Evolutionary conservation across 2,888 invertebrate species (phyloP).

Genomic region (Polydrusus pterygomalis): DNA sequence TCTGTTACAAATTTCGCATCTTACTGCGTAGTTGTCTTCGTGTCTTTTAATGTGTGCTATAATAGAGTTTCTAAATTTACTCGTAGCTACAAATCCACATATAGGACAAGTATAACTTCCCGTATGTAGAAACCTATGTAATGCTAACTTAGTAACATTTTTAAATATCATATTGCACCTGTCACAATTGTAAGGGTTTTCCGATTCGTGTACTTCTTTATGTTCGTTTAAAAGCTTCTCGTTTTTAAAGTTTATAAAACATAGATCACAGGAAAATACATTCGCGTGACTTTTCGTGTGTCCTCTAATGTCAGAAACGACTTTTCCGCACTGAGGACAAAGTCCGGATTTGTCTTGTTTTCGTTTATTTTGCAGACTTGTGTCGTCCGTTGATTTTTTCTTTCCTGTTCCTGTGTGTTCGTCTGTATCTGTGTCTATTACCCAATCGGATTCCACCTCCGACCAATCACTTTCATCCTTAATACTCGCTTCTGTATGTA

Average conservation of each 20-base stretch:
- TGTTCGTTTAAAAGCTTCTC: conserved; percentile 61
- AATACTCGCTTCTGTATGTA: not conserved
- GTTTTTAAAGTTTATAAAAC: conserved; percentile 55
- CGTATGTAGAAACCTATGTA: conserved; percentile 59
- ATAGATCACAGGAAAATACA: conserved; percentile 52
- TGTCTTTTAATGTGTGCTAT: conserved; percentile 61
- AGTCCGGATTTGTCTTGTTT: conserved; percentile 50
- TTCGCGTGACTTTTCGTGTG: conserved; percentile 52
- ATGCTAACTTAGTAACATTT: conserved; percentile 60
- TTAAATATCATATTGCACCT: conserved; percentile 61
- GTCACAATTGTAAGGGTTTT: conserved; percentile 61
- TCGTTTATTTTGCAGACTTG: conserved; percentile 10
- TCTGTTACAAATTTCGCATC: conserved; percentile 65
- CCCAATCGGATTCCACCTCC: conserved; percentile 29
- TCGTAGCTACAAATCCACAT: conserved; percentile 59
- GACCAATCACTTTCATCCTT: conserved; percentile 35
- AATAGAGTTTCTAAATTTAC: conserved; percentile 58
- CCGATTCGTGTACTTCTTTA: conserved; percentile 59
- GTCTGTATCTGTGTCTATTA: conserved; percentile 13
- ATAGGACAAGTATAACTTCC: conserved; percentile 59
- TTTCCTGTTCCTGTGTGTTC: not conserved
- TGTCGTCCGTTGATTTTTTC: conserved; percentile 22
- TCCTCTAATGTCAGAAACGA: conserved; percentile 41
- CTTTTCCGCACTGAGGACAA: conserved; percentile 57
- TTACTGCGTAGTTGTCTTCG: conserved; percentile 60